Evolutionary conservation across 37 sponge, comb jelly and placozoan genomes (phyloP), one percentile per base, ranked within the genome.

Genomic region (Ephydatia muelleri): DNA sequence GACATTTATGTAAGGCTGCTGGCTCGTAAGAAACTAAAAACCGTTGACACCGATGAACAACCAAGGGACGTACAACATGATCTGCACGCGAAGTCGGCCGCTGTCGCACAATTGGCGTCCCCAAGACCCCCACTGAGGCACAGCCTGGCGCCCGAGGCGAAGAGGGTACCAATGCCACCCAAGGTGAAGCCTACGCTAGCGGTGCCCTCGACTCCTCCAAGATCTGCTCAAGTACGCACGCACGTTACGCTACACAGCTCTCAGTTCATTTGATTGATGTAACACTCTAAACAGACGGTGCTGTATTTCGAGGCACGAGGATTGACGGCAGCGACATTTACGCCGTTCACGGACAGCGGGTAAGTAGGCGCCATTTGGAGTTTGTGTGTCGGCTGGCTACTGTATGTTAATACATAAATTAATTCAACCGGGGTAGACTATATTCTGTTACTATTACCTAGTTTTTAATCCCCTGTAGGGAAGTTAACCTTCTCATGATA

Each of bases 281-380:
- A 11, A n/a, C 26, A 12, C 19, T n/a, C n/a, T n/a, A n/a, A 80
- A 66, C 22, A 65, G 79, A 47, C 39, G 11, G 78, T 83, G 9
- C 69, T 21, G 3, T 43, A 82, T 12, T 86, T 84, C 57, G 65
- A 89, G 21, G 31, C 85, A 12, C 80, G 77, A 64, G 94, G 94
- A 1, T 73, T 93, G 37, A 30, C 76, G 11, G 94, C 94, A 43
- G 91, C 94, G 33, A 49, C 85, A 65, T 82, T 82, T 65, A 87
- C 94, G 73, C 94, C 94, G 5, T 82, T 93, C 74, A 84, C 84
- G 1, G 29, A 72, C 34, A 65, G 57, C n/a, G 91, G 91, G 94
- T 93, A 70, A 70, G 85, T 86, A n/a, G 34, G 27, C 35, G 23
- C 74, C 30, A 27, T 69, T 27, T 69, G 70, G 28, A 34, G n/a